Base-by-base conservation (phyloP, 2,113 vertebrate species). In the Nesoenas mayeri region DNA sequence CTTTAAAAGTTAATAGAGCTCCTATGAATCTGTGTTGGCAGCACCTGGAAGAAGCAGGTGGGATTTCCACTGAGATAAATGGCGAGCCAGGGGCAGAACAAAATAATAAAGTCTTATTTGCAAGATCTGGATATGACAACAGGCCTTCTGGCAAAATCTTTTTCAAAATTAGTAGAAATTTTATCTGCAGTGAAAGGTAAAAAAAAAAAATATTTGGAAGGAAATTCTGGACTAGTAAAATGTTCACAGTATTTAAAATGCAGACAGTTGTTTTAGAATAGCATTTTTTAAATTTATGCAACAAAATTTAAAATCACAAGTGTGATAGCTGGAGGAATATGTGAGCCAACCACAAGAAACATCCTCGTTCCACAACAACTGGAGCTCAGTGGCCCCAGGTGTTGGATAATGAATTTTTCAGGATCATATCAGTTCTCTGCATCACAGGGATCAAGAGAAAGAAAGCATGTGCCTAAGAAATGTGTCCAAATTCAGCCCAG, bases 1-100 rank as follows among this genome's bases (percentile, higher is more conserved):
- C 60, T 94, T 92, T 84, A 81, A 72, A 96, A 84, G 60, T 86
- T 78, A 81, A 81, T 72, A 84, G 38, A 81, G 50, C 25, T 93
- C 40, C 82, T 74, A 60, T 67, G 75, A 86, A 64, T 69, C 65
- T 74, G 44, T 78, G 61, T 65, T 95, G 91, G 96, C 95, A 95
- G 79, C 85, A 94, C 86, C 85, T 94, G 92, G 90, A 74, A 84
- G 38, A 94, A 84, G 88, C 85, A 92, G 93, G 85, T 97, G 92
- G 82, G 87, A 93, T 90, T 96, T 95, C 57, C 88, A 91, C 57
- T 79, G 65, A 75, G 72, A 94, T 65, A 94, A 94, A 88, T 61
- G 28, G 79, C 44, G 86, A 84, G 61, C 18, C 66, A 91, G 53
- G 53, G 69, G 24, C 51, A 78, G 67, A 93, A 88, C 31, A 83